These are phyloP conservation scores for Alethe castanea DNA, from an alignment of 2,113 vertebrate genomes.

Conservation along the genomic window DNA sequence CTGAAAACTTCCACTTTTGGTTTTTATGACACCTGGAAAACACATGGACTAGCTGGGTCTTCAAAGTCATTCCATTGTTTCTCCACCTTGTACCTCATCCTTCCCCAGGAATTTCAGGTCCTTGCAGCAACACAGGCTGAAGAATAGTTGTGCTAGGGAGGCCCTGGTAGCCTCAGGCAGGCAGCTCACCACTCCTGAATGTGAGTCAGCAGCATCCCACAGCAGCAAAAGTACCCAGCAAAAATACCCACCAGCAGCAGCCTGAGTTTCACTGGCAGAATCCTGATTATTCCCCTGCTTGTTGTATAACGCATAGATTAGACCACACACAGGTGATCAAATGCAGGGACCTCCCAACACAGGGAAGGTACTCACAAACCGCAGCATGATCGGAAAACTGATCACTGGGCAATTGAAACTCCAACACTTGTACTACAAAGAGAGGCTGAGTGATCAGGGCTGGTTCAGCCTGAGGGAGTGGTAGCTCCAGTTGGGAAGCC, in stretches of 20 bases:
- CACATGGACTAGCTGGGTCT: neutral
- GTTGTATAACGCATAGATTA: fast-evolving
- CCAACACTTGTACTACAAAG: neutral
- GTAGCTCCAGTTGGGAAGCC: neutral
- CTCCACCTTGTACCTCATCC: fast-evolving
- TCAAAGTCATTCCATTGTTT: neutral
- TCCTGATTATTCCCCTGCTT: neutral
- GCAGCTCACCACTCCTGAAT: neutral
- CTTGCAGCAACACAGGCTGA: neutral
- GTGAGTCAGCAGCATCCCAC: neutral
- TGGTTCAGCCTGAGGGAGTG: neutral
- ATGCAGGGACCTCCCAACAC: neutral
- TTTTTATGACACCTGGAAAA: neutral
- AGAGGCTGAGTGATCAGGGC: neutral
- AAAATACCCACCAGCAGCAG: neutral
- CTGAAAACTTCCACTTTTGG: neutral
- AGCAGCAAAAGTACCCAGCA: neutral
- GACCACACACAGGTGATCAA: neutral
- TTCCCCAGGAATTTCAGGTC: fast-evolving
- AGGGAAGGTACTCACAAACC: neutral
- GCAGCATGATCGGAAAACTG: neutral
- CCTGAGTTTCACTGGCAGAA: neutral
- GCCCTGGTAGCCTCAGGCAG: neutral
- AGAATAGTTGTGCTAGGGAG: neutral
- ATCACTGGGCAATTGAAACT: neutral